Base-by-base conservation (phyloP, 2,888 invertebrate genomes). In the Epirrhoe tristata region DNA sequence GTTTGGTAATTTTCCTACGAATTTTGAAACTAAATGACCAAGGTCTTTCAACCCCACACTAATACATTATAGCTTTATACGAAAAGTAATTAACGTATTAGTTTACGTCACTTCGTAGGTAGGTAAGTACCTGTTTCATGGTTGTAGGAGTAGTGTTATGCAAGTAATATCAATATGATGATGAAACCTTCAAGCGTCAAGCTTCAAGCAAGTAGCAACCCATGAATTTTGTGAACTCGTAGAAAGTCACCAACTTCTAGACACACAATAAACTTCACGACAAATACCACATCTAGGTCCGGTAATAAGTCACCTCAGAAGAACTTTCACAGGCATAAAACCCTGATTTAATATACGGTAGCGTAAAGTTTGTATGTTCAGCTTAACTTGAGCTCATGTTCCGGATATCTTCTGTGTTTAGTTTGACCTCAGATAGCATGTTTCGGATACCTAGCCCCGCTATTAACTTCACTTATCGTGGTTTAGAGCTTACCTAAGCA, bases 341-440 rank as follows among this genome's bases (percentile, higher is more conserved):
- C 16, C 14, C 12, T 48, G 14, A 16, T 16, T 50, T 50, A 32
- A 58, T 58, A 58, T 59, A 48, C 36, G 36, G 34, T 50, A 53
- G 17, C 36, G 6, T 53, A 46, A 58, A 46, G 34, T 58, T 63
- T 39, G 7, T 34, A 55, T 36, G 31, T 52, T 39, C 39, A 63
- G 16, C 57, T 43, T 36, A 39, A 17, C 36, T 52, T 8, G 51
- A 39, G 10, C 7, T 43, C 51, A 16, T 34, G 63, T 10, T 53
- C 34, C n/a, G 43, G 56, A 57, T 61, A 61, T 57, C 53, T 53
- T 34, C n/a, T 12, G 14, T 56, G 16, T 57, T 52, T 8, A 63
- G 57, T 63, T 63, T 52, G 51, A 63, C 32, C 43, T 63, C 56
- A 62, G 55, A 39, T 51, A 63, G 10, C 63, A 58, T 58, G 53